phyloP scores from a whole-genome alignment of 2,113 vertebrate species.

The Orycteropus afer region DNA sequence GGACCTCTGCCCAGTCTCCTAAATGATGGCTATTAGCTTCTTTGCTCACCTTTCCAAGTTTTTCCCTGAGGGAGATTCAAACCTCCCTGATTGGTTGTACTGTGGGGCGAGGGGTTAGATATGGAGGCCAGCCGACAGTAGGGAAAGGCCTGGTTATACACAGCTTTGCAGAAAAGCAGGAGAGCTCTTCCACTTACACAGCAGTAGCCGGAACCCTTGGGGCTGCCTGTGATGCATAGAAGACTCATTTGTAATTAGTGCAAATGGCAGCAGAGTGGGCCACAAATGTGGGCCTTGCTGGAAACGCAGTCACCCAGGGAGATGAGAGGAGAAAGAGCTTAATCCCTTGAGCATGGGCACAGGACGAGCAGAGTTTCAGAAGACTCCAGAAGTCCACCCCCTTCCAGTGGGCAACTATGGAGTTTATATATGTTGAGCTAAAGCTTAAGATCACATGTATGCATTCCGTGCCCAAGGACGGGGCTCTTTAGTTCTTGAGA shows the following conservation, averaged over 20 bases:
- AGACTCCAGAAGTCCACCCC: no score
- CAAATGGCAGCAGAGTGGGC: neutral
- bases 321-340: no score
- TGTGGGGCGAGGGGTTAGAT: neutral
- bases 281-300: no score
- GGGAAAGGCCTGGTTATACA: neutral
- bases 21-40: neutral
- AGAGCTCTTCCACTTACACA: constrained; percentile 38
- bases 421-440: no score
- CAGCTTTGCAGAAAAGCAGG: neutral
- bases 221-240: neutral
- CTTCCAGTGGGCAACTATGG: no score
- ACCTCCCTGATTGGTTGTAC: neutral
- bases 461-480: no score
- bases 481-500: no score
- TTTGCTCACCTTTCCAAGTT: neutral
- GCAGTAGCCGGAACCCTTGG: neutral
- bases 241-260: constrained; percentile 14
- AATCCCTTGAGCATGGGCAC: no score
- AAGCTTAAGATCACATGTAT: no score
- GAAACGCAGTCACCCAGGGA: no score
- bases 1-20: neutral
- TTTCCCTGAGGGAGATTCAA: neutral
- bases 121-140: neutral
- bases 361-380: no score